Percentiles rank a stretch among this genome's conserved stretches.
These are phyloP conservation scores for Anastatus disparis DNA, from an alignment of 1,140 invertebrate genomes.

Conservation along the genomic window DNA sequence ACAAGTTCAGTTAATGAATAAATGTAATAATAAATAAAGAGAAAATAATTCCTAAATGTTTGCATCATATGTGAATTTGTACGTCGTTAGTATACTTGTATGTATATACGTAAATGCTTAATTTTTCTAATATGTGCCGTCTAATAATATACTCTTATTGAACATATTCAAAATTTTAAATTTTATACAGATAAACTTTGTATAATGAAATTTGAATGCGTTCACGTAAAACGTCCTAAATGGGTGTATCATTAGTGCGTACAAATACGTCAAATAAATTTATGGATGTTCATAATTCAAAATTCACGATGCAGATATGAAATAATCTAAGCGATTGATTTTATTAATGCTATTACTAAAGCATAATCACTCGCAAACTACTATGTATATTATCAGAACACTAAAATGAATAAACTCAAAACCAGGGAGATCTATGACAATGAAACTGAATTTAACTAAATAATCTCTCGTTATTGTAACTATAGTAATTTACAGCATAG, in stretches of 20 bases:
- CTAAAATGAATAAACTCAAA: not conserved
- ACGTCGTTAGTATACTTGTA: not conserved
- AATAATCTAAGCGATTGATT: slow-evolving; percentile 8
- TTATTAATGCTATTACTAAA: not conserved
- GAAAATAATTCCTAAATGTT: slow-evolving; percentile 8
- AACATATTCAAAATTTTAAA: too few species aligned
- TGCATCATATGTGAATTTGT: slow-evolving; percentile 23
- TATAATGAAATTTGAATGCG: too few species aligned
- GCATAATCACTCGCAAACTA: slow-evolving; percentile 25
- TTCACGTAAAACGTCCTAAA: too few species aligned
- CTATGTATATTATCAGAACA: slow-evolving; percentile 18
- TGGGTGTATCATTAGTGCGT: too few species aligned
- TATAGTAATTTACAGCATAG: not conserved
- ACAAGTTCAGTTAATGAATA: slow-evolving; percentile 24
- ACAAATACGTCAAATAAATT: not conserved
- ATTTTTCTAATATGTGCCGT: slow-evolving; percentile 17
- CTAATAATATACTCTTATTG: too few species aligned
- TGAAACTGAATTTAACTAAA: not conserved
- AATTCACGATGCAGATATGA: not conserved
- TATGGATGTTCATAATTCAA: not conserved
- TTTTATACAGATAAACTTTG: too few species aligned
- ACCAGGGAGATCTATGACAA: not conserved
- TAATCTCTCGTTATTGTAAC: not conserved
- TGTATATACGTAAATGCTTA: slow-evolving; percentile 15
- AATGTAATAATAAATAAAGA: not conserved